Evolutionary conservation across 2,888 invertebrate genomes (phyloP), one percentile per base, ranked within the genome.

Genomic region (Nesidiocoris tenuis): DNA sequence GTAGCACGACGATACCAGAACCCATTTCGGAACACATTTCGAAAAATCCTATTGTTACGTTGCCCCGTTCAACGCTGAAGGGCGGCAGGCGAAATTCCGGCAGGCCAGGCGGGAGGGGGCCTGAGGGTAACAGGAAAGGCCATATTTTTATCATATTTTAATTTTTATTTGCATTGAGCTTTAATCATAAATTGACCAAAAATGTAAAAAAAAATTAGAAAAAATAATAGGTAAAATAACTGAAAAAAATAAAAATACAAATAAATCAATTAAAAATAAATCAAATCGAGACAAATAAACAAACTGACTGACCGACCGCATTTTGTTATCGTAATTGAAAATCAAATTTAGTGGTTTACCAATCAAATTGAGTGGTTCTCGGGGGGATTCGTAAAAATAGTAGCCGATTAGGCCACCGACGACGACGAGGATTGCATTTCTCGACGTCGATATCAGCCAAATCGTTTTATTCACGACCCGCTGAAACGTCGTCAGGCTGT

Each of bases 401-500:
- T 85, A 90, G 79, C 91, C 92, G 77, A 94, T 86, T 74, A 87
- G 83, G 76, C 91, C 91, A 80, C 91, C 89, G 19, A 89, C 83
- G 17, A 95, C 84, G n/a, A 95, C 94, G 76, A 94, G 86, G 80
- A 95, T 89, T 19, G 94, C 93, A 84, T 95, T 95, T 78, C 95
- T 87, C 16, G 93, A 90, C 0, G 93, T 92, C 76, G 91, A 91
- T 80, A 91, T 85, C 78, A 93, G 84, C 92, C 93, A 94, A 80
- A 92, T 83, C 1, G 87, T 82, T 83, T 90, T 90, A 80, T 90
- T 77, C 3, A 89, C 82, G 66, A 88, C 82, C 79, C 86, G 86
- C 81, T 90, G 89, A 1, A 85, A 84, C 22, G 85, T 85, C n/a
- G 86, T 86, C 55, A 86, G 86, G 0, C 39, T 61, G 2, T 75